These are phyloP conservation scores for Trinectes maculatus DNA, from an alignment of 2,113 vertebrate genomes.

Conservation along the genomic window DNA sequence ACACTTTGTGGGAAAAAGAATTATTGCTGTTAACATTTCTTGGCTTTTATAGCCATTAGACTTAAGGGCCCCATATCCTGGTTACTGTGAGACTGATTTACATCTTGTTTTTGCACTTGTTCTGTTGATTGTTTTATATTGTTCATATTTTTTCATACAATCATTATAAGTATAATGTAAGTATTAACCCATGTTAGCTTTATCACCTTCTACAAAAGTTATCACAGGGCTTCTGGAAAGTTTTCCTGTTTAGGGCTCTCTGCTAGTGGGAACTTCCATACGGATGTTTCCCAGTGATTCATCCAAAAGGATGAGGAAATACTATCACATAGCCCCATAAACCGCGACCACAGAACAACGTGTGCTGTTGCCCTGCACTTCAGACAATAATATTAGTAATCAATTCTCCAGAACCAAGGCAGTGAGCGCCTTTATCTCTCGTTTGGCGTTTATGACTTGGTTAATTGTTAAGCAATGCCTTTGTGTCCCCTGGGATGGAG, in stretches of 20 bases:
- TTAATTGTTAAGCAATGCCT: conserved; percentile 83
- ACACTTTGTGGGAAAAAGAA: conserved; percentile 25
- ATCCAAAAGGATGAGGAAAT: conserved; percentile 48
- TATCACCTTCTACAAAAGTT: neutral
- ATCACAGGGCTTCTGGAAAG: conserved; percentile 32
- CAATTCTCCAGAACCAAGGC: conserved; percentile 66
- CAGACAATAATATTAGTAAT: conserved; percentile 79
- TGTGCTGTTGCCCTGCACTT: conserved; percentile 63
- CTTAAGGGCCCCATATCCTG: neutral
- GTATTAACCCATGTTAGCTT: neutral
- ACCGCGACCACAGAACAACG: conserved; percentile 59
- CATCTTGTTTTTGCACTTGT: neutral
- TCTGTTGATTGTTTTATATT: conserved; percentile 1
- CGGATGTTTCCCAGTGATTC: conserved; percentile 35
- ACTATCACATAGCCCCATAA: conserved; percentile 60
- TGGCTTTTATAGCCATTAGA: conserved; percentile 20
- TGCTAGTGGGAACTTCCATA: conserved; percentile 21
- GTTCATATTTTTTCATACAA: neutral
- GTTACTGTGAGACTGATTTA: neutral
- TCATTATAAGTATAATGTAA: neutral
- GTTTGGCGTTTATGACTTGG: conserved; percentile 78
- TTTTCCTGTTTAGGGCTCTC: conserved; percentile 22
- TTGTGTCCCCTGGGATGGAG: conserved; percentile 77
- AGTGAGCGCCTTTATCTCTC: conserved; percentile 73
- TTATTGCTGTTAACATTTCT: conserved; percentile 22